Base-by-base conservation (phyloP, 2,888 invertebrate species). In the Euclidia mi region DNA sequence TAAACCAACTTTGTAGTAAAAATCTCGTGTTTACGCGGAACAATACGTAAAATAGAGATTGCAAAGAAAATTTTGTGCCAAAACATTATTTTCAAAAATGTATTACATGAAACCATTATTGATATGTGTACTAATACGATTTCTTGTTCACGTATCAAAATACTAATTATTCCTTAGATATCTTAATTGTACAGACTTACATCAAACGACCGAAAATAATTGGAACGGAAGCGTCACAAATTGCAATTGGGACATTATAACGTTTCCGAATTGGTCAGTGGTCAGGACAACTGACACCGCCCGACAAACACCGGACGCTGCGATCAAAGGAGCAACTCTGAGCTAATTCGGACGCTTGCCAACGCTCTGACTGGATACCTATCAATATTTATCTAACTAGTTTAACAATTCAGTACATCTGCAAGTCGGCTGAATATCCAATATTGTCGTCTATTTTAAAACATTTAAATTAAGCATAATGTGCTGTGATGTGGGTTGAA, bases 291-390 rank as follows among this genome's bases (percentile, higher is more conserved):
- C 52, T 48, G 57, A 56, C 65, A 65, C 52, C 42, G 47, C 43
- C 60, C 60, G 63, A 81, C 84, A 56, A 67, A 65, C 63, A 65
- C 55, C 53, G 66, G 70, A 72, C 70, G 58, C 71, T 60, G 61
- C 74, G 74, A 78, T 79, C 81, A 90, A 88, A 88, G 86, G 86
- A 83, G 76, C 81, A 83, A 88, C 83, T 89, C 89, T 78, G 84
- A 75, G 84, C 83, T 90, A 89, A 88, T 89, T 86, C 82, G 70
- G 77, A 84, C 81, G 84, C 81, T 85, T 84, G 84, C 76, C 76
- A 83, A 79, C 78, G 71, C 78, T 76, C 73, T 68, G 61, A 55
- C 74, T 69, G 75, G 74, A 44, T 35, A 56, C 71, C 82, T 79
- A 84, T 89, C 89, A 88, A 89, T 89, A 88, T 90, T 85, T 88